phyloP scores from a whole-genome alignment of 2,888 invertebrate genomes.

The Coelinius sp. region DNA sequence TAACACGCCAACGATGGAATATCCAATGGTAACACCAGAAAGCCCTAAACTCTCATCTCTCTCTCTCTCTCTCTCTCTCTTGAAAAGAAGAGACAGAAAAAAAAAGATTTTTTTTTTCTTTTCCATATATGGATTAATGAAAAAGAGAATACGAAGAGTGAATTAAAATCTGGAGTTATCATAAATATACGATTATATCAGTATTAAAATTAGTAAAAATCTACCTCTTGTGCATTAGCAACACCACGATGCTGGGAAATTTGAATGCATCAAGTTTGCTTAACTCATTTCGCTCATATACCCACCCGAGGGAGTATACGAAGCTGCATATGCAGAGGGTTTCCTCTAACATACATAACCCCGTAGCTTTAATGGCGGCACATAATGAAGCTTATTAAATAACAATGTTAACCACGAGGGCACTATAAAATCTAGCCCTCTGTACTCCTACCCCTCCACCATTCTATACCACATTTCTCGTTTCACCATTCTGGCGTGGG shows the following conservation, averaged over 20 bases:
- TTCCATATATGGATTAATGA: too few relatives aligned
- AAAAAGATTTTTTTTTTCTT: too few relatives aligned
- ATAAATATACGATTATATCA: not conserved
- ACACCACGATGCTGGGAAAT: not conserved
- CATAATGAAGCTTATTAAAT: slow-evolving; percentile 49
- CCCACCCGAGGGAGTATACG: not conserved
- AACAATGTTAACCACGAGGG: slow-evolving; percentile 47
- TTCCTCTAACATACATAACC: slow-evolving; percentile 18
- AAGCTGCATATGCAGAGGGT: not conserved
- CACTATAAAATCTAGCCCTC: slow-evolving; percentile 43
- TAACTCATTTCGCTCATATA: slow-evolving; percentile 16
- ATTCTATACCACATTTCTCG: slow-evolving; percentile 17
- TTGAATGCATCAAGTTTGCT: slow-evolving; percentile 21
- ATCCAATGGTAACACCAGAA: not conserved
- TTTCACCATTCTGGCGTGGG: slow-evolving; percentile 15
- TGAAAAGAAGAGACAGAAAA: too few relatives aligned
- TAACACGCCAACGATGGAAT: not conserved
- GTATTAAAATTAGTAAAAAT: not conserved
- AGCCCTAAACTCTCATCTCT: not conserved
- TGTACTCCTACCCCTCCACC: not conserved
- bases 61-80: too few relatives aligned
- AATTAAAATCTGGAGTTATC: not conserved
- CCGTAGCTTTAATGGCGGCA: slow-evolving; percentile 40
- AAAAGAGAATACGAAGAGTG: not conserved
- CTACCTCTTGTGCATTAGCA: not conserved